These are phyloP conservation scores for Trachelus troglodyta DNA, from an alignment of 2,888 invertebrate genomes.

Conservation along the genomic window DNA sequence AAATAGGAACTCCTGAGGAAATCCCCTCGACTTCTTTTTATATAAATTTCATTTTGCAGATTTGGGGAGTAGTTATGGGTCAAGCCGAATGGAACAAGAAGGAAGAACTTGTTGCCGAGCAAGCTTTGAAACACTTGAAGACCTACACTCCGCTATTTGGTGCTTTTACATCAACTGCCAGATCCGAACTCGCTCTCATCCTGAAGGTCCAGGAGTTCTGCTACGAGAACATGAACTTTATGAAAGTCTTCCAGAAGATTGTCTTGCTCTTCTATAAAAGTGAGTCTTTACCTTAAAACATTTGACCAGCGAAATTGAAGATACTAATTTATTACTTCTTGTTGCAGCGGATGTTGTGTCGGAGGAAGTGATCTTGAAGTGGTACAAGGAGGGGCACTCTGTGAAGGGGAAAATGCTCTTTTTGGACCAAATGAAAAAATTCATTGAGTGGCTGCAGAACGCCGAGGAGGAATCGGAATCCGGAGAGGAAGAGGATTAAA, in stretches of 20 bases:
- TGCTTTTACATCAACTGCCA: slow-evolving; percentile 86
- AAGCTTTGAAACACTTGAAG: slow-evolving; percentile 91
- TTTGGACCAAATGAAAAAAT: slow-evolving; percentile 97
- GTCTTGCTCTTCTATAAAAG: slow-evolving; percentile 96
- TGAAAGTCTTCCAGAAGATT: slow-evolving; percentile 98
- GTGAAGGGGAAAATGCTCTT: slow-evolving; percentile 97
- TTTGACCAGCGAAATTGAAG: background rate
- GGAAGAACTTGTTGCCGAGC: slow-evolving; percentile 95
- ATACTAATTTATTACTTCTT: background rate
- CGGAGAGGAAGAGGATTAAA: slow-evolving; percentile 69
- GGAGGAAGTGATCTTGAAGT: slow-evolving; percentile 94
- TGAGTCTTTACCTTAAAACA: slow-evolving; percentile 60
- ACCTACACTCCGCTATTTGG: slow-evolving; percentile 87
- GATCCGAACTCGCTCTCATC: slow-evolving; percentile 89
- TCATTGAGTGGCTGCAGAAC: slow-evolving; percentile 96
- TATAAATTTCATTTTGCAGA: slow-evolving; percentile 66
- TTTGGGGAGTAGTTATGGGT: slow-evolving; percentile 96
- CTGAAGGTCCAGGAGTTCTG: slow-evolving; percentile 97
- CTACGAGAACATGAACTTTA: slow-evolving; percentile 99
- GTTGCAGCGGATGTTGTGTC: slow-evolving; percentile 87
- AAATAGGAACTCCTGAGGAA: background rate
- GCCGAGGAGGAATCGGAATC: slow-evolving; percentile 89
- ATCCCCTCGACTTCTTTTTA: background rate
- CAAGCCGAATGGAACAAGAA: slow-evolving; percentile 99
- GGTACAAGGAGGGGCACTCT: slow-evolving; percentile 95